Evolutionary conservation across 1,140 invertebrate species (phyloP).

Genomic region (Sitodiplosis mosellana): DNA sequence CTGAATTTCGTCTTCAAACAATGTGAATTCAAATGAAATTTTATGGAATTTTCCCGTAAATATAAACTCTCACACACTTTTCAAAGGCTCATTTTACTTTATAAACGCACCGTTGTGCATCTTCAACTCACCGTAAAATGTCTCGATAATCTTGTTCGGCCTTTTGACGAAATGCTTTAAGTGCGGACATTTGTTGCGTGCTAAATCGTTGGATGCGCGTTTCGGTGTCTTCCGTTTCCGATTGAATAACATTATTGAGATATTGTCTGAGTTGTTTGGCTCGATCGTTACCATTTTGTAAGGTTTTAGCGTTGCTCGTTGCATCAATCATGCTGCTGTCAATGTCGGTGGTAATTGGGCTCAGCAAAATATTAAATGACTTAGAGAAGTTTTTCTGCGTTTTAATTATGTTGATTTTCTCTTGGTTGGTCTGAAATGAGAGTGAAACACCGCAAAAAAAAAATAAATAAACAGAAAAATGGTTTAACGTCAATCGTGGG

Average conservation of each 20-base stretch:
- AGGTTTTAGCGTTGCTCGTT: background rate
- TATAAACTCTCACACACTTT: too few species aligned
- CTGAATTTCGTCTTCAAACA: background rate
- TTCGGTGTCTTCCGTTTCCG: slow-evolving; percentile 16
- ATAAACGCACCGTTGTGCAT: too few species aligned
- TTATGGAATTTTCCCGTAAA: background rate
- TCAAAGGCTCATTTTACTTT: too few species aligned
- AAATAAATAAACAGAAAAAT: too few species aligned
- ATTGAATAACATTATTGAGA: slow-evolving; percentile 14
- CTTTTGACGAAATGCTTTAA: slow-evolving; percentile 21
- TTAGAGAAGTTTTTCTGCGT: slow-evolving; percentile 16
- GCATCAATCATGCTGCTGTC: background rate
- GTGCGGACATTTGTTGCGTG: slow-evolving; percentile 15
- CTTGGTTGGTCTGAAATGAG: slow-evolving; percentile 13
- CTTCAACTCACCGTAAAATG: slow-evolving; percentile 10
- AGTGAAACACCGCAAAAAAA: too few species aligned
- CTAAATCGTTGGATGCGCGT: slow-evolving; percentile 14
- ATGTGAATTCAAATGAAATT: background rate
- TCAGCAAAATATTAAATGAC: slow-evolving; percentile 14
- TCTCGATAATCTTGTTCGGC: slow-evolving; percentile 15
- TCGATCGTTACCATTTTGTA: slow-evolving; percentile 8
- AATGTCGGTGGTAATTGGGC: slow-evolving; percentile 7
- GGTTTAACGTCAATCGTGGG: too few species aligned
- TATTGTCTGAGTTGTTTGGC: slow-evolving; percentile 10
- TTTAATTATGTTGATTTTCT: slow-evolving; percentile 11